Evolutionary conservation across 2,888 invertebrate genomes (phyloP).

Genomic region (Resseliella maxima): DNA sequence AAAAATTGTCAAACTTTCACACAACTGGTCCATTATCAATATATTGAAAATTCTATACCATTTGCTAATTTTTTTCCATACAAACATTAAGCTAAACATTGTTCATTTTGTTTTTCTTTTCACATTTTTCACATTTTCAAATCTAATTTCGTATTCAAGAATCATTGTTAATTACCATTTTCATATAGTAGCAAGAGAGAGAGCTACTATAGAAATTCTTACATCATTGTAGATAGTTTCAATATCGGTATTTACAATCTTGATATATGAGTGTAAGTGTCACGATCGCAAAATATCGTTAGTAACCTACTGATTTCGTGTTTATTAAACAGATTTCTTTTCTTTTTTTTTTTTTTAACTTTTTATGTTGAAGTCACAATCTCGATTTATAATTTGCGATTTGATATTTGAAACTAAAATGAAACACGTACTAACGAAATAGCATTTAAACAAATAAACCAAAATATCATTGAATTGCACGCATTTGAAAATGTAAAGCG

Average conservation of each 20-base stretch:
- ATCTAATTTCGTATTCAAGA: neutral
- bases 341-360: neutral
- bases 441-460: too few relatives aligned
- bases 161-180: constrained; percentile 5
- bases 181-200: neutral
- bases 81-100: neutral
- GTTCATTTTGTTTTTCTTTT: neutral
- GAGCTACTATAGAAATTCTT: neutral
- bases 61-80: neutral
- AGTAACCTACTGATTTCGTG: neutral
- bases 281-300: constrained; percentile 7
- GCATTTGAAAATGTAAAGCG: neutral
- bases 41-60: neutral
- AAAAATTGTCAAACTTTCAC: neutral
- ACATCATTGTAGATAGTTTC: neutral
- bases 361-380: neutral
- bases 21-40: constrained; percentile 39
- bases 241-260: constrained; percentile 27
- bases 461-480: neutral
- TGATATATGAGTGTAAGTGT: constrained; percentile 8
- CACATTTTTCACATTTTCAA: neutral
- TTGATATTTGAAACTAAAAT: too few relatives aligned
- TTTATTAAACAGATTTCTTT: neutral
- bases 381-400: too few relatives aligned
- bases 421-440: too few relatives aligned